A percentile compares a stretch with the other conserved stretches of the same genome.
phyloP scores from a whole-genome alignment of 2,888 invertebrate genomes.

The Xanthorhoe spadicearia region DNA sequence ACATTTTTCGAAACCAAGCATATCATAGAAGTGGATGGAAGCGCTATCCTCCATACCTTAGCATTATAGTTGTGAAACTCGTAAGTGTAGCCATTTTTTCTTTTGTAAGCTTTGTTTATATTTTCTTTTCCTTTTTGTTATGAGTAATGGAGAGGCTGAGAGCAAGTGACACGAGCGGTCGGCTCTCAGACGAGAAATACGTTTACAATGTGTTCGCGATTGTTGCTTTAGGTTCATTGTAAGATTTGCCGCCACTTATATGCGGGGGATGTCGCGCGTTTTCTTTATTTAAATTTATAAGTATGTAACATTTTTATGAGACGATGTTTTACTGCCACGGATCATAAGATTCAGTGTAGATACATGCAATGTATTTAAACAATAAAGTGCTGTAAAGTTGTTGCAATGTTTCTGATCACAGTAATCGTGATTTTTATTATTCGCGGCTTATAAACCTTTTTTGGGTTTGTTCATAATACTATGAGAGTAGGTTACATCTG shows the following conservation, averaged over 20 bases:
- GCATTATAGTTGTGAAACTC: slow-evolving; percentile 76
- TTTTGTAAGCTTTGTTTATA: slow-evolving; percentile 74
- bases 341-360: slow-evolving; percentile 5
- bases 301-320: slow-evolving; percentile 36
- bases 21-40: slow-evolving; percentile 73
- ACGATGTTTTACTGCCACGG: slow-evolving; percentile 28
- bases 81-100: slow-evolving; percentile 79
- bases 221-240: slow-evolving; percentile 57
- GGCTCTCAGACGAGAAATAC: slow-evolving; percentile 63
- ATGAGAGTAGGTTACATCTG: too few relatives aligned
- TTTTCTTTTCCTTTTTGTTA: slow-evolving; percentile 69
- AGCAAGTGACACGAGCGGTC: slow-evolving; percentile 61
- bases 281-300: slow-evolving; percentile 46
- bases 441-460: neutral
- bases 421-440: neutral
- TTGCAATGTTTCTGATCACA: neutral
- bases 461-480: neutral
- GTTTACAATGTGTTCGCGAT: slow-evolving; percentile 64
- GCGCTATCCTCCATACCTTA: slow-evolving; percentile 72
- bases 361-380: neutral
- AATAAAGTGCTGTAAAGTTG: neutral
- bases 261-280: slow-evolving; percentile 65
- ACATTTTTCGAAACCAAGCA: slow-evolving; percentile 48
- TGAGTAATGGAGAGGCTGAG: slow-evolving; percentile 71
- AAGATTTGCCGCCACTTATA: slow-evolving; percentile 75